Evolutionary conservation across 2,797 vertebrate species (phyloP).

Genomic region (Gastrophryne carolinensis): DNA sequence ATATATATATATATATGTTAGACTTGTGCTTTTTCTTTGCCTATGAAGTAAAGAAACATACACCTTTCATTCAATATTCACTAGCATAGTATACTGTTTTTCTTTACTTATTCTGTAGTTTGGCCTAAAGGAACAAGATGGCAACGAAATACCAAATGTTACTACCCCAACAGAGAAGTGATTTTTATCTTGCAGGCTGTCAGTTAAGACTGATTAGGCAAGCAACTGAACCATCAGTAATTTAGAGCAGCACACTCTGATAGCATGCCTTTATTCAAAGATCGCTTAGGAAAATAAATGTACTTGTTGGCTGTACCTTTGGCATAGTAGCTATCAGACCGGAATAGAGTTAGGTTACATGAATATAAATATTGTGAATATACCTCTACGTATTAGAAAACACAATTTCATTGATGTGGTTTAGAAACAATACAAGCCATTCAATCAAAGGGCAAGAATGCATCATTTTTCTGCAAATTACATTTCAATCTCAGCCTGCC

Average conservation of each 20-base stretch:
- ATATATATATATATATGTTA: neutral
- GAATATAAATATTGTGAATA: conserved; percentile 50
- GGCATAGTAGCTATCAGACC: conserved; percentile 29
- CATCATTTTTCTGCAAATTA: conserved; percentile 53
- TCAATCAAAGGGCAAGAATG: conserved; percentile 53
- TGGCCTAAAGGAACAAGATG: conserved; percentile 42
- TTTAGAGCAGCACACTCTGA: conserved; percentile 49
- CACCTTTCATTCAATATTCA: conserved; percentile 3
- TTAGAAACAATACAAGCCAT: conserved; percentile 49
- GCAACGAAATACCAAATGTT: conserved; percentile 49
- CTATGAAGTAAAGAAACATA: conserved; percentile 21
- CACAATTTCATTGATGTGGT: conserved; percentile 50
- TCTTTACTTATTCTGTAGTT: conserved; percentile 28
- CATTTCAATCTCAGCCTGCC: conserved; percentile 52
- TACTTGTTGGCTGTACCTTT: conserved; percentile 32
- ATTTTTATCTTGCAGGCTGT: conserved; percentile 52
- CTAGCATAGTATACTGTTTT: conserved; percentile 1
- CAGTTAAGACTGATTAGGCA: conserved; percentile 52
- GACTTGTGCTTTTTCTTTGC: neutral
- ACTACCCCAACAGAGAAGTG: conserved; percentile 42
- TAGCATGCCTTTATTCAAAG: conserved; percentile 45
- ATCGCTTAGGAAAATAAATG: conserved; percentile 33
- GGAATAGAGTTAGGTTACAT: conserved; percentile 45
- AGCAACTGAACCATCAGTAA: conserved; percentile 50
- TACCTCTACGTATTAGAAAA: conserved; percentile 38